Evolutionary conservation across 2,113 vertebrate species (phyloP).

Genomic region (Esox niger): DNA sequence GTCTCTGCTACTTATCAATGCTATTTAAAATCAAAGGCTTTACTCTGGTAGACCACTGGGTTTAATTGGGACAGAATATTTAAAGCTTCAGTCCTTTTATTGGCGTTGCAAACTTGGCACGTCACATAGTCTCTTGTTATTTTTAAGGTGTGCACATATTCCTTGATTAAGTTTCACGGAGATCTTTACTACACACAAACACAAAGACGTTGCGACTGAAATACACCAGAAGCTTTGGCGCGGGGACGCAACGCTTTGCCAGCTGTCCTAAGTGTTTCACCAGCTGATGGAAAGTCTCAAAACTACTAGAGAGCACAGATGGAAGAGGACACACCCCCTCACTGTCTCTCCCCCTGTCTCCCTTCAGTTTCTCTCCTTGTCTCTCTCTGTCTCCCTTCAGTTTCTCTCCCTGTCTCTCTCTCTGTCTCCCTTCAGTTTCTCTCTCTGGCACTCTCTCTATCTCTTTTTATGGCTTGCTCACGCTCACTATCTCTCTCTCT

Average conservation of each 20-base stretch:
- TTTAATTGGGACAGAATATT: conserved; percentile 13
- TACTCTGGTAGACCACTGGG: conserved; percentile 9
- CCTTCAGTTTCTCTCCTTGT: too few relatives aligned
- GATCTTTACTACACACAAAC: background rate
- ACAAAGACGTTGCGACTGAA: background rate
- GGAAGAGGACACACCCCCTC: background rate
- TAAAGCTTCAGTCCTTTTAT: conserved; percentile 1
- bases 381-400: too few relatives aligned
- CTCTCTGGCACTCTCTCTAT: background rate
- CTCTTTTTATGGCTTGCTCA: background rate
- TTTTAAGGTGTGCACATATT: background rate
- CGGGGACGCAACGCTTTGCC: conserved; percentile 35
- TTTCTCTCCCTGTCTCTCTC: background rate
- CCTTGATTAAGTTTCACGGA: background rate
- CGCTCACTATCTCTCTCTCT: background rate
- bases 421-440: background rate
- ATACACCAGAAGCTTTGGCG: conserved; percentile 12
- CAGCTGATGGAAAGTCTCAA: conserved; percentile 70
- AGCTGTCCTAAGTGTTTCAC: conserved; percentile 63
- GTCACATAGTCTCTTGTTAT: background rate
- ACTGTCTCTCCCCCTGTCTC: background rate
- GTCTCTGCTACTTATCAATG: conserved; percentile 13
- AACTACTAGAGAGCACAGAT: conserved; percentile 34
- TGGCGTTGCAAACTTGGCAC: background rate
- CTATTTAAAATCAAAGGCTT: conserved; percentile 57